A percentile compares a stretch with the other conserved stretches of the same genome.
phyloP scores from a whole-genome alignment of 2,888 invertebrate genomes.

The Zygaena filipendulae region DNA sequence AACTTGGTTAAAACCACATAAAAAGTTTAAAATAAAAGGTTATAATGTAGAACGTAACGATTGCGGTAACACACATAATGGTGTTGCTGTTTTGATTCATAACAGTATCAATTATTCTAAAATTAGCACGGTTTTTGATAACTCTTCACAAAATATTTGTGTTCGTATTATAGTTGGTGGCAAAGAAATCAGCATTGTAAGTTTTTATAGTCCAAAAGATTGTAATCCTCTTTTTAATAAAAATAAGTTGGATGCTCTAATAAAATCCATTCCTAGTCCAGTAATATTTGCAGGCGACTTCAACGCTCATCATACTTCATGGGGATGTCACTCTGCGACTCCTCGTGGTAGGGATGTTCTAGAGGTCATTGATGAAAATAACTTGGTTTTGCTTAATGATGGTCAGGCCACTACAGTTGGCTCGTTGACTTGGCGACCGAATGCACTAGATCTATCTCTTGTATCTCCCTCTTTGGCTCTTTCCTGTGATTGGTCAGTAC shows the following conservation, averaged over 20 bases:
- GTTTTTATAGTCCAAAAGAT: too few relatives aligned
- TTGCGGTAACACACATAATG: conserved; percentile 11
- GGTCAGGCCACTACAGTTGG: conserved; percentile 9
- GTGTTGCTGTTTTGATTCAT: conserved; percentile 12
- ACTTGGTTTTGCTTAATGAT: conserved; percentile 9
- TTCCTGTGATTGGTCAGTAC: conserved; percentile 6
- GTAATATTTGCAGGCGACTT: conserved; percentile 7
- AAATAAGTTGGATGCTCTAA: conserved; percentile 7
- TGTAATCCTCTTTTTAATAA: conserved; percentile 8
- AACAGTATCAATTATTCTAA: conserved; percentile 7
- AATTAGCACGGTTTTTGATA: conserved; percentile 8
- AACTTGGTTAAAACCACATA: too few relatives aligned
- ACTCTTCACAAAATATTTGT: conserved; percentile 12
- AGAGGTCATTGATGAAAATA: conserved; percentile 11
- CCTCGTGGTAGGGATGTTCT: conserved; percentile 7
- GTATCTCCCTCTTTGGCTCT: too few relatives aligned
- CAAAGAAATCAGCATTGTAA: too few relatives aligned
- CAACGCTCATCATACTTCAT: too few relatives aligned
- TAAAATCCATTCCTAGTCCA: conserved; percentile 8
- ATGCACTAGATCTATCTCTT: conserved; percentile 9
- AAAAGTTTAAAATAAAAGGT: too few relatives aligned
- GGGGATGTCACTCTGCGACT: conserved; percentile 6
- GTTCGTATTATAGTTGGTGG: conserved; percentile 2
- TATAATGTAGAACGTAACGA: conserved; percentile 9
- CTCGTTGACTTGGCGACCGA: conserved; percentile 5